These are phyloP conservation scores for Aethina tumida DNA, from an alignment of 1,140 invertebrate genomes.

Conservation along the genomic window DNA sequence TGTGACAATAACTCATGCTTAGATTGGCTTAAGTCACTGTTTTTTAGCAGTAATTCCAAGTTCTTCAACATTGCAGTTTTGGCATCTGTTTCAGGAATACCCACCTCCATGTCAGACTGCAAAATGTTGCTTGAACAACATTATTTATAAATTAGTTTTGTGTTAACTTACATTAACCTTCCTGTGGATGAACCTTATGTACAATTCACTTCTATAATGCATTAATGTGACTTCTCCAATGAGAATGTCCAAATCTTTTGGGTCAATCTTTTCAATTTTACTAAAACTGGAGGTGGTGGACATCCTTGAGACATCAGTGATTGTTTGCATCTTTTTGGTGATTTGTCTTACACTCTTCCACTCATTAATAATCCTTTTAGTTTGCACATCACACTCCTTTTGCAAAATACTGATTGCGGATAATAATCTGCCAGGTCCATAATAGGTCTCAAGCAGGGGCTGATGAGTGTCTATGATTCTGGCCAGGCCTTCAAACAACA, in stretches of 20 bases:
- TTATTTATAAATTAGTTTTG: conserved; percentile 2
- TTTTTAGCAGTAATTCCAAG: conserved; percentile 60
- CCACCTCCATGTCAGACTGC: conserved; percentile 60
- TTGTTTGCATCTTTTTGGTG: conserved; percentile 52
- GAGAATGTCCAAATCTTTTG: conserved; percentile 79
- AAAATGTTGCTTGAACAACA: conserved; percentile 19
- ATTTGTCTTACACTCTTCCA: conserved; percentile 69
- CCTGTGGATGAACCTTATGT: conserved; percentile 78
- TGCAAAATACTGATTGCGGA: conserved; percentile 65
- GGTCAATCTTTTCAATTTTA: conserved; percentile 55
- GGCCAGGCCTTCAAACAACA: conserved; percentile 84
- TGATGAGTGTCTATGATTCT: conserved; percentile 83
- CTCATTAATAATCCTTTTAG: conserved; percentile 58
- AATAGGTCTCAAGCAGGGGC: conserved; percentile 88
- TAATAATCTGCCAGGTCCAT: conserved; percentile 72
- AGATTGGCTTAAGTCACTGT: conserved; percentile 66
- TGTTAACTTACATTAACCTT: conserved; percentile 56
- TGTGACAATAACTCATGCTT: conserved; percentile 87
- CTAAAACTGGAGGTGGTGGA: conserved; percentile 33
- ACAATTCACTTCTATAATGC: conserved; percentile 83
- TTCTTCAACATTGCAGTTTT: conserved; percentile 44
- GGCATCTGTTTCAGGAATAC: conserved; percentile 44
- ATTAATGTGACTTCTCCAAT: conserved; percentile 87
- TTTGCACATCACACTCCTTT: conserved; percentile 76
- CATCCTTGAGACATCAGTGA: conserved; percentile 46